These are phyloP conservation scores for Drosophila sechellia DNA, from an alignment of 1,140 invertebrate species.

Conservation along the genomic window DNA sequence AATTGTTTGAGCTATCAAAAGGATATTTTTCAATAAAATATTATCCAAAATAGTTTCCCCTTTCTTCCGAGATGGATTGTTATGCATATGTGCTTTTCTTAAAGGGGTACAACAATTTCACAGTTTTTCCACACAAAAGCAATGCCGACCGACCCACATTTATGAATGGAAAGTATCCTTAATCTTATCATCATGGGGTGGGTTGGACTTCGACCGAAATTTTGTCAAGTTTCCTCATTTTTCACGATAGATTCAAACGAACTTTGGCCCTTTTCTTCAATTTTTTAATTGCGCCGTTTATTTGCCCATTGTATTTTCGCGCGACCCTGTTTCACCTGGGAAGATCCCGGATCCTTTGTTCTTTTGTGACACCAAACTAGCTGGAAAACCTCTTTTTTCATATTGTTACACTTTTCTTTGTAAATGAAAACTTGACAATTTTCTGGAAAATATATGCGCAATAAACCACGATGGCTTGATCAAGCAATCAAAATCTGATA, in stretches of 20 bases:
- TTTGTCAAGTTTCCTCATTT: constrained; percentile 44
- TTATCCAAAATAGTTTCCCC: constrained; percentile 24
- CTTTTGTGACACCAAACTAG: constrained; percentile 40
- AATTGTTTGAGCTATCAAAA: constrained; percentile 35
- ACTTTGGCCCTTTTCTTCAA: constrained; percentile 48
- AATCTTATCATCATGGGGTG: constrained; percentile 37
- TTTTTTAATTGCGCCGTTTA: constrained; percentile 54
- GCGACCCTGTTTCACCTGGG: constrained; percentile 31
- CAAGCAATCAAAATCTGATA: constrained; percentile 2
- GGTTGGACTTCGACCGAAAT: constrained; percentile 20
- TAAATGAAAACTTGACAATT: constrained; percentile 14
- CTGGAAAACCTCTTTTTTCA: constrained; percentile 26
- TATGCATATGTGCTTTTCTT: constrained; percentile 16
- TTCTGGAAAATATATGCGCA: constrained; percentile 18
- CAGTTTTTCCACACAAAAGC: constrained; percentile 15
- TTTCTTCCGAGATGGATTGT: constrained; percentile 6
- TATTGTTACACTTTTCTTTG: constrained; percentile 35
- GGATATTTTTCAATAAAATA: constrained; percentile 51
- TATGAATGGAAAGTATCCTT: constrained; percentile 32
- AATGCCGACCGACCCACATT: constrained; percentile 10
- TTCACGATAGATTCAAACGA: constrained; percentile 47
- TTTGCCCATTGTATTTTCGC: constrained; percentile 35
- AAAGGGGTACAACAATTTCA: constrained; percentile 18
- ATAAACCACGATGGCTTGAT: constrained; percentile 14
- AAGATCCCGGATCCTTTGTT: constrained; percentile 23